Percentiles rank a stretch among this genome's conserved stretches.
These are phyloP conservation scores for Siniperca knerii DNA, from an alignment of 2,113 vertebrate genomes.

Conservation along the genomic window DNA sequence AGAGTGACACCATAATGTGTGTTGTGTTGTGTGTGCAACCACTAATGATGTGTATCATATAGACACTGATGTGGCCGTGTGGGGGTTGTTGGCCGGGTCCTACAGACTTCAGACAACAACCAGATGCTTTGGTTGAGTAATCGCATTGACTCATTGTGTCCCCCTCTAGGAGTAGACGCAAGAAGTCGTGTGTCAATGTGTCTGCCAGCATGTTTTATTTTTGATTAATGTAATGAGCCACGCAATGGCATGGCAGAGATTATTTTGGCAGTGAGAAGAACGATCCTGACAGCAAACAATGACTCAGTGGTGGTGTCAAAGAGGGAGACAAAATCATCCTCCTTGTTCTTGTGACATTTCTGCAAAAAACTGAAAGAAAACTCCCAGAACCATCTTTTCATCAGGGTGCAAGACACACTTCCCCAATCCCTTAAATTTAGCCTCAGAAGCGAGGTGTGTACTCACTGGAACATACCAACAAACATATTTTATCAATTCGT, in stretches of 20 bases:
- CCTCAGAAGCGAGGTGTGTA: neutral
- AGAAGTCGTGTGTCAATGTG: constrained; percentile 41
- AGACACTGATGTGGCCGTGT: constrained; percentile 53
- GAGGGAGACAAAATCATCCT: constrained; percentile 2
- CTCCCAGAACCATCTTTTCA: neutral
- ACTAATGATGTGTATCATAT: constrained; percentile 67
- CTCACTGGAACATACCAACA: neutral
- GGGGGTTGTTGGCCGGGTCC: constrained; percentile 10
- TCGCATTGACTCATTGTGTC: constrained; percentile 67
- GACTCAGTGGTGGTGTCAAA: constrained; percentile 55
- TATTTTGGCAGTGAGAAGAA: constrained; percentile 45
- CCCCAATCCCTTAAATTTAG: neutral
- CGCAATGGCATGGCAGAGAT: constrained; percentile 50
- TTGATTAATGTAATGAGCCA: constrained; percentile 60
- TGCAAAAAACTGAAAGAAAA: constrained; percentile 20
- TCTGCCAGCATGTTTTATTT: constrained; percentile 51
- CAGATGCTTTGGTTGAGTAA: constrained; percentile 72
- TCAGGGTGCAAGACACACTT: neutral
- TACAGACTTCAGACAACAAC: constrained; percentile 63
- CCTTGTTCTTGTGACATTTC: constrained; percentile 14
- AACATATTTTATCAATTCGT: neutral
- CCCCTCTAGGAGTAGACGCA: constrained; percentile 42
- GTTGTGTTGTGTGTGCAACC: constrained; percentile 48
- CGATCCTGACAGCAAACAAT: constrained; percentile 38
- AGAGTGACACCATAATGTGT: constrained; percentile 46